Evolutionary conservation across 1,140 invertebrate species (phyloP), one percentile per base, ranked within the genome.

Genomic region (Leucophenga varia): DNA sequence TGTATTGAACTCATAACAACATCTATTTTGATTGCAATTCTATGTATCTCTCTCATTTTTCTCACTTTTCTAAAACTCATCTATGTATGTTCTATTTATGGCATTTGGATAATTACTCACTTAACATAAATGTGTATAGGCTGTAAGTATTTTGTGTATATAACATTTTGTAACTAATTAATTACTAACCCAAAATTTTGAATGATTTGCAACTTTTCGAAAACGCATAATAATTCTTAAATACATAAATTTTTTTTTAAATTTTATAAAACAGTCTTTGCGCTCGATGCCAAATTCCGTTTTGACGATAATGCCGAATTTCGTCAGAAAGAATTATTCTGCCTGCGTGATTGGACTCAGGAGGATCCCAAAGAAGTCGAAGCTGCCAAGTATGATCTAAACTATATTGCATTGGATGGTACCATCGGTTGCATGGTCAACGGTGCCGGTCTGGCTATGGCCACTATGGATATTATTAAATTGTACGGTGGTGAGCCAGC

Each of bases 391-490:
- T 88, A 85, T 55, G 90, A 93, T 65, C 79, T 97, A 20, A 97
- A 97, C 76, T 97, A 97, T 76, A 96, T 97, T 74, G 88, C 91
- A 35, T 82, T 97, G 20, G 93, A 97, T 78, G 95, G 94, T 51
- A 88, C 83, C 53, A 86, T 87, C 64, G 85, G 82, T 13, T 84
- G 82, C 60, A 81, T 84, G 79, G 94, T 97, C 3, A 97, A 97
- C 76, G 95, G 95, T 25, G 95, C 95, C 52, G 95, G 95, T 46
- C 78, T 97, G 43, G 94, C 94, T 9, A 97, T 97, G 94, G 93
- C 93, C 28, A 96, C 93, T 4, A 95, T 95, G 92, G 93, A 96
- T 70, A 94, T 95, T 42, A 95, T 96, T 65, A 93, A 93, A 64
- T 78, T 94, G 35, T 91, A 95, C 69, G 93, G 93, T 32, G 94